These are phyloP conservation scores for Corella eumyota DNA, from an alignment of 23 tunicate species.

Conservation along the genomic window DNA sequence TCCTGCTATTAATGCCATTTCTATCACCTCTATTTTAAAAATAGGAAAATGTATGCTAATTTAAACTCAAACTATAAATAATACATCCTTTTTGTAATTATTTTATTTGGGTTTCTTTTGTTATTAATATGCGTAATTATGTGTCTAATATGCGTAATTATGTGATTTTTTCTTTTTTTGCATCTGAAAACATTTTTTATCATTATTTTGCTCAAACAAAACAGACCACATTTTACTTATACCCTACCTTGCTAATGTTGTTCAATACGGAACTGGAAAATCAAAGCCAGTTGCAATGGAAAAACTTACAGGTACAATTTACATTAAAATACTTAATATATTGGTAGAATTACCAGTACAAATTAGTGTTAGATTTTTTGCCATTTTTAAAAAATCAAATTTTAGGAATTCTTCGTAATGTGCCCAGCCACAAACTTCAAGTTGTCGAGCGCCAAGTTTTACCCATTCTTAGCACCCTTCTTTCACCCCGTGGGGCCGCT, in stretches of 20 bases:
- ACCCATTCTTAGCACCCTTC: conserved; percentile 51
- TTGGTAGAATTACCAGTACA: too few relatives aligned
- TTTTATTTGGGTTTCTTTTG: too few relatives aligned
- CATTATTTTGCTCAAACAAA: too few relatives aligned
- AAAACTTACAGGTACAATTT: conserved; percentile 34
- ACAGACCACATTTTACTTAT: conserved; percentile 32
- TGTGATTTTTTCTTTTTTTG: background rate
- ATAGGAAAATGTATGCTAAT: too few relatives aligned
- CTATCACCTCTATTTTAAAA: background rate
- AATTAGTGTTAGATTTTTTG: background rate
- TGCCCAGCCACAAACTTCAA: conserved; percentile 19
- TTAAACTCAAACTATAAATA: too few relatives aligned
- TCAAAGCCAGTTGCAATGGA: conserved; percentile 35
- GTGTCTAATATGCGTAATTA: background rate
- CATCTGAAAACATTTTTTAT: background rate
- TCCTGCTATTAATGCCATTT: background rate
- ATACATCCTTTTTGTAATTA: too few relatives aligned
- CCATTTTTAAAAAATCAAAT: background rate
- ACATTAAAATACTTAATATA: background rate
- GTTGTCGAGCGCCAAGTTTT: conserved; percentile 56
- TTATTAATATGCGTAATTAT: too few relatives aligned
- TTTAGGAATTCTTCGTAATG: conserved; percentile 31
- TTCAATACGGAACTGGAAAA: conserved; percentile 35
- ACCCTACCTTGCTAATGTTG: conserved; percentile 18
- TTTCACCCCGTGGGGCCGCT: conserved; percentile 27